Evolutionary conservation across 2,113 vertebrate species (phyloP).

Genomic region (Lampris megalopsis): DNA sequence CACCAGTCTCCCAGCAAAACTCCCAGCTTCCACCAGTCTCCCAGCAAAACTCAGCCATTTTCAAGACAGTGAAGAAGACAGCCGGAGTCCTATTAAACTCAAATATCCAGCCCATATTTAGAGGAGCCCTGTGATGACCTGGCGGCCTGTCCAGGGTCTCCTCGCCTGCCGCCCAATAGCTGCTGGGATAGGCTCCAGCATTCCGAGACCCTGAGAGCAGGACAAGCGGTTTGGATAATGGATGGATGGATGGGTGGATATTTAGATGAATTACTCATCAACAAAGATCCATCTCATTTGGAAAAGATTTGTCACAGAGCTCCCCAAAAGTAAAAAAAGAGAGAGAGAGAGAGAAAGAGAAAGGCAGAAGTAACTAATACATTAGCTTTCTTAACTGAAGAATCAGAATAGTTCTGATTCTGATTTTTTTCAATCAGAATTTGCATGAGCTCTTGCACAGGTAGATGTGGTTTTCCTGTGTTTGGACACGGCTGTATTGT

Average conservation of each 20-base stretch:
- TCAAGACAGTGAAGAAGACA: slow-evolving; percentile 40
- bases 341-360: neutral
- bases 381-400: too few species aligned
- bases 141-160: too few species aligned
- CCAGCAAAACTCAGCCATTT: slow-evolving; percentile 30
- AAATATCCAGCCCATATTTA: slow-evolving; percentile 57
- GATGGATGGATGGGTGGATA: neutral
- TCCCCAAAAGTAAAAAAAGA: neutral
- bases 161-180: too few species aligned
- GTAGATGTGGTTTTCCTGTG: neutral
- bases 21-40: too few species aligned
- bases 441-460: neutral
- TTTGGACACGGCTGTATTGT: neutral
- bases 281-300: slow-evolving; percentile 4
- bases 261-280: slow-evolving; percentile 60
- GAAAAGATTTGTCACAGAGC: neutral
- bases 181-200: too few species aligned
- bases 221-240: too few species aligned
- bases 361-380: slow-evolving; percentile 20
- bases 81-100: slow-evolving; percentile 56
- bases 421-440: neutral
- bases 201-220: too few species aligned
- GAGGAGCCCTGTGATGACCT: too few species aligned
- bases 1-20: neutral
- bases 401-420: neutral